Percentiles rank a stretch among this genome's conserved stretches.
phyloP scores from a whole-genome alignment of 2,888 invertebrate genomes.

The Heliconius erato region DNA sequence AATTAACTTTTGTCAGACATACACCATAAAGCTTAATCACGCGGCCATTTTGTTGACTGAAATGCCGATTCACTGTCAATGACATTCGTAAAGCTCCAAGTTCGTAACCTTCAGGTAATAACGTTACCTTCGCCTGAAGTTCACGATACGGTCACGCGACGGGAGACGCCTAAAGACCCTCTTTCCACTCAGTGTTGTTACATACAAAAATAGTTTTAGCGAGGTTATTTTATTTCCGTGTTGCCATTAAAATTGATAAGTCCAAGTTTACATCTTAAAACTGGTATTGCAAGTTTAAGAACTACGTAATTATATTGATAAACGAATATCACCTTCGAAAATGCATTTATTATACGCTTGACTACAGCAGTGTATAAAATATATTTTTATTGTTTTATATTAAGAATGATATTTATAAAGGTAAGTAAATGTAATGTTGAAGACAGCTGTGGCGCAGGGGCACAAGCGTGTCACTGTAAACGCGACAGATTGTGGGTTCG shows the following conservation, averaged over 20 bases:
- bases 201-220: constrained; percentile 4
- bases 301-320: neutral
- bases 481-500: no score
- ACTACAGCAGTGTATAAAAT: neutral
- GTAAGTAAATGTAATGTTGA: no score
- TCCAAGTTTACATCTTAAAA: constrained; percentile 15
- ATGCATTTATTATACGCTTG: constrained; percentile 12
- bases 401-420: no score
- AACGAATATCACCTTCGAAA: constrained; percentile 7
- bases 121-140: constrained; percentile 59
- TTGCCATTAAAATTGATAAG: constrained; percentile 37
- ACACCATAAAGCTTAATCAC: neutral
- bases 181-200: constrained; percentile 36
- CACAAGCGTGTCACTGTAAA: no score
- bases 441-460: no score
- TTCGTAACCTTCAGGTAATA: constrained; percentile 64
- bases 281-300: constrained; percentile 13
- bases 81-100: constrained; percentile 64
- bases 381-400: no score
- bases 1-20: constrained; percentile 1
- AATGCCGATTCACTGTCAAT: constrained; percentile 57
- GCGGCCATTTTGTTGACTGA: constrained; percentile 17
- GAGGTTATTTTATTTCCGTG: constrained; percentile 10
- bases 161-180: constrained; percentile 49
- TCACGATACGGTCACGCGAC: constrained; percentile 59